phyloP scores from a whole-genome alignment of 2,888 invertebrate genomes.

The Heliconius ethilla region DNA sequence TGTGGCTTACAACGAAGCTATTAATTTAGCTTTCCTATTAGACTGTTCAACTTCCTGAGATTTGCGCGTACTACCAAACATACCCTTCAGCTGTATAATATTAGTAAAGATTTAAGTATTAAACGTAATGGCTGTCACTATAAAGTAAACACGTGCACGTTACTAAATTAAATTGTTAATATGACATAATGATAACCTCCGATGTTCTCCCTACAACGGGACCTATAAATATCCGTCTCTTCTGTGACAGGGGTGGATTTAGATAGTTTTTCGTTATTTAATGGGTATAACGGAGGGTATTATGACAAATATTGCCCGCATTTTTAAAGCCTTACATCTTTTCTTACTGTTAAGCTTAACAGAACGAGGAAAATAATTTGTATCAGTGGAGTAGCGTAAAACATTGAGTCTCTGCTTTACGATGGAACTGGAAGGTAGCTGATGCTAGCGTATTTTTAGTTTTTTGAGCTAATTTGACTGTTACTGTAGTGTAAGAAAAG shows the following conservation, averaged over 20 bases:
- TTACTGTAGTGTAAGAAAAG: not conserved
- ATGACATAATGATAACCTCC: slow-evolving; percentile 15
- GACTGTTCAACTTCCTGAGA: too few species aligned
- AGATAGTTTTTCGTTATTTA: not conserved
- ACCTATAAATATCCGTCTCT: slow-evolving; percentile 53
- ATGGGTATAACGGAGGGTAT: not conserved
- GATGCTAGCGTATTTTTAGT: not conserved
- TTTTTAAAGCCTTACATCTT: too few species aligned
- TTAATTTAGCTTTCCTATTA: too few species aligned
- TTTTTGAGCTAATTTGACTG: not conserved
- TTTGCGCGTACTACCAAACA: too few species aligned
- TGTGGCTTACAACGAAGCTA: too few species aligned
- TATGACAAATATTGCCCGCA: too few species aligned
- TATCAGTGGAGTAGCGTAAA: too few species aligned
- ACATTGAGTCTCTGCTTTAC: not conserved
- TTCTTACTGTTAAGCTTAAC: not conserved
- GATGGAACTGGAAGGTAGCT: not conserved
- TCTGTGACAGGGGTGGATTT: slow-evolving; percentile 45
- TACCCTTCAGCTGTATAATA: too few species aligned
- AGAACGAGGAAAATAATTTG: not conserved
- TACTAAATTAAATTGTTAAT: slow-evolving; percentile 22
- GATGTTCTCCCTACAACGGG: slow-evolving; percentile 41
- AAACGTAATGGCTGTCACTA: not conserved
- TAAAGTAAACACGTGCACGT: slow-evolving; percentile 29
- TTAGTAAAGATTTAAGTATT: not conserved